phyloP scores from a whole-genome alignment of 2,888 invertebrate genomes.

The Erannis defoliaria region DNA sequence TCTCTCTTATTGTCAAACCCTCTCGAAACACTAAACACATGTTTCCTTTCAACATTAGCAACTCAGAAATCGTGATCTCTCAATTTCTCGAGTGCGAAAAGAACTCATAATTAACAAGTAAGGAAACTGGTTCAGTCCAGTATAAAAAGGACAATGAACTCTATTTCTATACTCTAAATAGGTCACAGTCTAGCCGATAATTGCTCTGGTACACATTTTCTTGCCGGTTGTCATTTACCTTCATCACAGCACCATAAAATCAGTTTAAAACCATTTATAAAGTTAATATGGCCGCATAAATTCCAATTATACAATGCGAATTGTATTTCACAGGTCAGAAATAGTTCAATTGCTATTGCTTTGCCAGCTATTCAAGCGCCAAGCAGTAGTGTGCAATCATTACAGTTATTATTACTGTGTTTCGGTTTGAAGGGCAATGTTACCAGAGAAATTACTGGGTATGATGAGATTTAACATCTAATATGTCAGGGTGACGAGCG shows the following conservation, averaged over 20 bases:
- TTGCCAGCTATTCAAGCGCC: background rate
- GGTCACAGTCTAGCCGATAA: slow-evolving; percentile 3
- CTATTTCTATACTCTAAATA: slow-evolving; percentile 7
- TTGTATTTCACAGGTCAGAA: background rate
- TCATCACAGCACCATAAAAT: slow-evolving; percentile 9
- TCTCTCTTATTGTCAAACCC: background rate
- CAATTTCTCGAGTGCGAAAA: slow-evolving; percentile 13
- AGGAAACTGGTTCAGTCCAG: slow-evolving; percentile 9
- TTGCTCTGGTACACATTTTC: slow-evolving; percentile 2
- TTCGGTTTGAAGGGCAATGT: too few species aligned
- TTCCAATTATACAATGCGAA: background rate
- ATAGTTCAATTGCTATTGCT: background rate
- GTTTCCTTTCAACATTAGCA: slow-evolving; percentile 17
- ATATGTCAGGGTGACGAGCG: too few species aligned
- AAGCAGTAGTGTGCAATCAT: background rate
- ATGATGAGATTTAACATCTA: too few species aligned
- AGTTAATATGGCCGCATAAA: background rate
- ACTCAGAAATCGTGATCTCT: slow-evolving; percentile 14
- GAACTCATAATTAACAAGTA: slow-evolving; percentile 10
- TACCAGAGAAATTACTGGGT: too few species aligned
- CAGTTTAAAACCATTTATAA: slow-evolving; percentile 12
- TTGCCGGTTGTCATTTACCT: slow-evolving; percentile 2
- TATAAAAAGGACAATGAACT: background rate
- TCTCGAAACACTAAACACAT: slow-evolving; percentile 8
- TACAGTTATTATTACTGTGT: too few species aligned